Evolutionary conservation across 2,888 invertebrate genomes (phyloP), one percentile per base, ranked within the genome.

Genomic region (Spisula solida): DNA sequence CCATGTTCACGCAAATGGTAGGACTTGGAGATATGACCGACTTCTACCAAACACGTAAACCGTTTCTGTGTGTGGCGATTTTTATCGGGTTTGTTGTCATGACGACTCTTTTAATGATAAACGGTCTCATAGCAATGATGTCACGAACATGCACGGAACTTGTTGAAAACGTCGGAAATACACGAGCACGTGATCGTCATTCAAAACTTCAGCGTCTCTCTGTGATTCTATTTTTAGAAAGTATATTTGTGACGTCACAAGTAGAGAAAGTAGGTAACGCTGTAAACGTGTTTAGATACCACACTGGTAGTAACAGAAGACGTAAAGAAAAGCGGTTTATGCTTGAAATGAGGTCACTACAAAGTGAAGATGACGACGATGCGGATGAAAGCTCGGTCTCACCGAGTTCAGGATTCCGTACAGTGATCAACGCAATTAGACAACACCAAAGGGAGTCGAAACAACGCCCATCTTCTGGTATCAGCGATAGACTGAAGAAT

Each of bases 181-280:
- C 91, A 6, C 88, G 82, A 29, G 78, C 90, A 70, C 91, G 88
- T 41, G 90, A 90, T 56, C 87, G 86, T 48, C 93, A 93, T 66
- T 92, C 90, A 86, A 86, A 92, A 81, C 89, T 93, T 14, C 93
- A 93, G 66, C 75, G 88, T 47, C 75, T 93, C 1, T 93, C 93
- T 1, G 85, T 92, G n/a, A n/a, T 93, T 48, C 85, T 93, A 20
- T 92, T 91, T n/a, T 81, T 93, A 14, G 93, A 93, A 84, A 92
- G 92, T 79, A 86, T 92, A n/a, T 70, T 92, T 8, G 85, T 90
- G 6, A 48, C 60, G 20, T 25, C 51, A 6, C n/a, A n/a, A n/a
- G n/a, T 92, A 8, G 29, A 51, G 5, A 86, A 75, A 81, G 80
- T 84, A 10, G 91, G 91, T 14, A 70, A 75, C 8, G 70, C 81